Evolutionary conservation across 2,113 vertebrate genomes (phyloP), one percentile per base, ranked within the genome.

Genomic region (Hemichromis elongatus): DNA sequence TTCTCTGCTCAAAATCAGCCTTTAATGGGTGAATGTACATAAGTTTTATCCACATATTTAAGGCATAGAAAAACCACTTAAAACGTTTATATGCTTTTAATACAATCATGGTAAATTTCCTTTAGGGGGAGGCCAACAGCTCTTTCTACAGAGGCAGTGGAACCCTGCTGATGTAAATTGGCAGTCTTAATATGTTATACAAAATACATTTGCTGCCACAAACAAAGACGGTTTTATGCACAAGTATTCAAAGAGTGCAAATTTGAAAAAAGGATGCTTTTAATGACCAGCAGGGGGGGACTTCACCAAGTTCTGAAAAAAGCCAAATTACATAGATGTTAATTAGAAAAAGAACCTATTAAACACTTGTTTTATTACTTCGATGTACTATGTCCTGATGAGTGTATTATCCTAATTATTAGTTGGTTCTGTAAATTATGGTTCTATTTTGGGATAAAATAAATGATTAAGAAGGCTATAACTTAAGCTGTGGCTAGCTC

Each of bases 371-470:
- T 75, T 75, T 1, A 52, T 33, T n/a, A 50, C 16, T 28, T 30
- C 0, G 1, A 26, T 50, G 30, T 50, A 50, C 42, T 12, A 53
- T 53, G 10, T 11, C n/a, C 63, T 16, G 19, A 14, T 68, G 12
- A 42, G 3, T 30, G 50, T 5, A 75, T n/a, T 2, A 11, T 75
- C 68, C 19, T 3, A 16, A 50, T 50, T n/a, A 8, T 28, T 19
- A 30, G 42, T 0, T 75, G 7, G 5, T 50, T 5, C 14, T 33
- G 10, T 0, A 75, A 75, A n/a, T 50, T 33, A 13, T 33, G 3
- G 30, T 75, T 47, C 16, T 1, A n/a, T 52, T 75, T 52, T 1
- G 4, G 26, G 18, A 6, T 75, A 75, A 52, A 75, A 75, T 9
- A 52, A 19, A 52, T 52, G 26, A 52, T 52, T 52, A 75, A 2